phyloP scores from a whole-genome alignment of 2,113 vertebrate genomes.

The Coreoperca whiteheadi region DNA sequence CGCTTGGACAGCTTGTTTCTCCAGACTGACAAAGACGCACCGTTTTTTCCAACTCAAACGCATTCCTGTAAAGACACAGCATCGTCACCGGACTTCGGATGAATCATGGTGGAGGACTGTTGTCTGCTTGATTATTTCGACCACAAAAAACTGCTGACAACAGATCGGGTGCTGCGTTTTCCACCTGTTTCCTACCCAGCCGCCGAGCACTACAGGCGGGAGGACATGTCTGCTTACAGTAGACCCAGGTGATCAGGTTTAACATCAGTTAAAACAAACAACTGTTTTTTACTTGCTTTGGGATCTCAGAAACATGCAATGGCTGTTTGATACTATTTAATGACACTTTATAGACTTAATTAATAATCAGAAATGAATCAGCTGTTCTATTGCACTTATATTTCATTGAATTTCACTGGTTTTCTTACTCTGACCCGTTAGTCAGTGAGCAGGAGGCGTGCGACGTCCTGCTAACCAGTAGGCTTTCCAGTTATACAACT shows the following conservation, averaged over 20 bases:
- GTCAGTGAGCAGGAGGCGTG: neutral
- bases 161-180: slow-evolving; percentile 46
- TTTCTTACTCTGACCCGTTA: neutral
- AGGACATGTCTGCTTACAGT: slow-evolving; percentile 69
- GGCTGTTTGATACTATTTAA: too few relatives aligned
- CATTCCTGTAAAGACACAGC: neutral
- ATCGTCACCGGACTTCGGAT: neutral
- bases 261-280: neutral
- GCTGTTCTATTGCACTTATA: neutral
- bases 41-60: neutral
- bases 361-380: neutral
- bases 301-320: neutral
- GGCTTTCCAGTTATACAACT: neutral
- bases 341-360: neutral
- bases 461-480: neutral
- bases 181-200: slow-evolving; percentile 35
- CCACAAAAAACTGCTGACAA: slow-evolving; percentile 22
- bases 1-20: slow-evolving; percentile 17
- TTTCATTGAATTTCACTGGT: neutral
- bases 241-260: slow-evolving; percentile 69
- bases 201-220: slow-evolving; percentile 21
- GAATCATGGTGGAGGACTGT: slow-evolving; percentile 55
- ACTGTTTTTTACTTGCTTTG: neutral
- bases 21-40: slow-evolving; percentile 1
- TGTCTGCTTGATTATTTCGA: slow-evolving; percentile 18